Evolutionary conservation across 2,113 vertebrate genomes (phyloP), one percentile per base, ranked within the genome.

Genomic region (Ameiurus melas): DNA sequence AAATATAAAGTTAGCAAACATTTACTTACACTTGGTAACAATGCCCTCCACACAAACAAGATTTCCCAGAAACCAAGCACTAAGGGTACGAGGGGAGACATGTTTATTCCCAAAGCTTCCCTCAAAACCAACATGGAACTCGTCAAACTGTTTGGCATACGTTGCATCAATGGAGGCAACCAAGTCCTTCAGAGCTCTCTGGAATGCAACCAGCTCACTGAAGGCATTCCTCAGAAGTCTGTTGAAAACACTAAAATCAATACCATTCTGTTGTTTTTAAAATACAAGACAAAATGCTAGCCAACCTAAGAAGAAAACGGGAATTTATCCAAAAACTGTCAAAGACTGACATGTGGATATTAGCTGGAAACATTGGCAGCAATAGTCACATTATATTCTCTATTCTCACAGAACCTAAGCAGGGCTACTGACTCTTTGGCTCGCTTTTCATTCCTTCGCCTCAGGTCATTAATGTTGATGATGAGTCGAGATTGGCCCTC

Each of bases 151-250:
- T 84, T 94, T 94, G 89, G 95, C 94, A 85, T 92, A 88, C 20
- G 94, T 95, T 8, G 91, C 90, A 62, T 95, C 94, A 47, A 94
- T 90, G 13, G 92, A 92, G 86, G 93, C 93, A 82, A 95, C 93
- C 91, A 96, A 90, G 91, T 96, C 95, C 91, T 94, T 95, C 91
- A 96, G 93, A 87, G 95, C 95, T 94, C 91, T 93, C 90, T 95
- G 95, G 92, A 95, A 95, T 84, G 96, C 95, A 87, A 95, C 89
- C 83, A 95, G 89, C 88, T 96, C 95, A 92, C 87, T 2, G 0
- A 96, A 95, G 0, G 94, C 95, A 92, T 96, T 94, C 84, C 87
- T 95, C 60, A 95, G 92, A 92, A 95, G 92, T 88, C 93, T 95
- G 87, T 87, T 39, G 20, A 57, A n/a, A 81, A 70, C 20, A 43